A percentile compares a stretch with the other conserved stretches of the same genome.
Conservation (phyloP, 2,888 invertebrate species). For the Ennomos erosarius region DNA sequence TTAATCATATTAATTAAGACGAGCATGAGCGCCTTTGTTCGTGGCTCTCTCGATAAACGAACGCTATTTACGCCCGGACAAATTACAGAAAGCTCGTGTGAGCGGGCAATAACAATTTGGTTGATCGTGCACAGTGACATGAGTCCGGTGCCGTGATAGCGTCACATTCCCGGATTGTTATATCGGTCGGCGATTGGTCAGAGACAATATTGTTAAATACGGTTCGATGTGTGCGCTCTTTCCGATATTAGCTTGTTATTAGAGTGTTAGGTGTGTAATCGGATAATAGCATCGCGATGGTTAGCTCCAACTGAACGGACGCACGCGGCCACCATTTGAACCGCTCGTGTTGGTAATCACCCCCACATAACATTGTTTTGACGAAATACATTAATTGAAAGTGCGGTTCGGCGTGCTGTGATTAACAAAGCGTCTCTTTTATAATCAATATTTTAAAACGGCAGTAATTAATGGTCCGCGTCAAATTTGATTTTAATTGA, state of each 20-base stretch:
- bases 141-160: constrained; percentile 43
- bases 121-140: constrained; percentile 36
- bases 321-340: constrained; percentile 67
- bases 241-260: constrained; percentile 60
- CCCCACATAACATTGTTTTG: constrained; percentile 67
- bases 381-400: constrained; percentile 69
- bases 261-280: constrained; percentile 69
- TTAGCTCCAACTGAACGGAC: constrained; percentile 50
- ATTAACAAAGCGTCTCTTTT: constrained; percentile 61
- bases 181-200: constrained; percentile 53
- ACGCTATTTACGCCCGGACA: constrained; percentile 59
- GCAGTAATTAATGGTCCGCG: constrained; percentile 50
- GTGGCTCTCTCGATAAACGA: constrained; percentile 72
- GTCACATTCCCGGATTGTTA: constrained; percentile 33
- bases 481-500: constrained; percentile 39
- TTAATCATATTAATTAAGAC: constrained; percentile 85
- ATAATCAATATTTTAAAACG: constrained; percentile 52
- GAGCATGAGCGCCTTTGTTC: constrained; percentile 80
- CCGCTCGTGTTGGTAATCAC: constrained; percentile 58
- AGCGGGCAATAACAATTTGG: constrained; percentile 52
- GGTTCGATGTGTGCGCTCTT: constrained; percentile 38
- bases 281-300: constrained; percentile 55
- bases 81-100: constrained; percentile 62
- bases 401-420: constrained; percentile 56
- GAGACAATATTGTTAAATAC: constrained; percentile 68